Evolutionary conservation across 2,888 invertebrate genomes (phyloP).

Genomic region (Protodeltote pygarga): DNA sequence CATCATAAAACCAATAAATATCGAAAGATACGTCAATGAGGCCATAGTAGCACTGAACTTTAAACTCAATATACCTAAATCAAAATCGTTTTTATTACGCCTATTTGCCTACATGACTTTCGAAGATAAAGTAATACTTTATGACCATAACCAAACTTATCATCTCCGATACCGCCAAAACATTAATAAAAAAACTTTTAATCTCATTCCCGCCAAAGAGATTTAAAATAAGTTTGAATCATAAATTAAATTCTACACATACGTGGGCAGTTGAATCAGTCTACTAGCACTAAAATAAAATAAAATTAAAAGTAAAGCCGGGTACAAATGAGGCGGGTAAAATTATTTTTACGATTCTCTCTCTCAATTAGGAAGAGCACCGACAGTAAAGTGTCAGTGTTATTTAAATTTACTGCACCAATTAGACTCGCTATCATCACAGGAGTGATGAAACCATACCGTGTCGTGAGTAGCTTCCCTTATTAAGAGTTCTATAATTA

Average conservation of each 20-base stretch:
- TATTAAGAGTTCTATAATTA: constrained; percentile 85
- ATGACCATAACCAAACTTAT: constrained; percentile 52
- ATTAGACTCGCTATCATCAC: constrained; percentile 84
- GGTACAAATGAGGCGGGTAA: constrained; percentile 83
- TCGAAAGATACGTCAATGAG: constrained; percentile 25
- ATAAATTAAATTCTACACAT: constrained; percentile 73
- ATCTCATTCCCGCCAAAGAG: constrained; percentile 56
- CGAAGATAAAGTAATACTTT: constrained; percentile 45
- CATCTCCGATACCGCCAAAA: constrained; percentile 47
- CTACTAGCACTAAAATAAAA: constrained; percentile 72
- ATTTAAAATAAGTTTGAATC: constrained; percentile 62
- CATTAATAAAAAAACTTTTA: constrained; percentile 50
- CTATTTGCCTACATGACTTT: constrained; percentile 12
- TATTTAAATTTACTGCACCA: constrained; percentile 86
- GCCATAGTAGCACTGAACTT: constrained; percentile 31
- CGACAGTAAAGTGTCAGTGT: constrained; percentile 84
- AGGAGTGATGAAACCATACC: constrained; percentile 78
- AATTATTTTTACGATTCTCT: constrained; percentile 86
- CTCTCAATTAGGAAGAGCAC: constrained; percentile 82
- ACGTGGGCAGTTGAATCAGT: constrained; percentile 74
- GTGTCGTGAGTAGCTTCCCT: constrained; percentile 80
- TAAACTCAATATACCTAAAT: constrained; percentile 42
- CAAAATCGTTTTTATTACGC: constrained; percentile 38
- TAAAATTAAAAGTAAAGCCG: constrained; percentile 79
- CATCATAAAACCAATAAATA: constrained; percentile 22